Evolutionary conservation across 2,113 vertebrate species (phyloP).

Genomic region (Burhinus oedicnemus): DNA sequence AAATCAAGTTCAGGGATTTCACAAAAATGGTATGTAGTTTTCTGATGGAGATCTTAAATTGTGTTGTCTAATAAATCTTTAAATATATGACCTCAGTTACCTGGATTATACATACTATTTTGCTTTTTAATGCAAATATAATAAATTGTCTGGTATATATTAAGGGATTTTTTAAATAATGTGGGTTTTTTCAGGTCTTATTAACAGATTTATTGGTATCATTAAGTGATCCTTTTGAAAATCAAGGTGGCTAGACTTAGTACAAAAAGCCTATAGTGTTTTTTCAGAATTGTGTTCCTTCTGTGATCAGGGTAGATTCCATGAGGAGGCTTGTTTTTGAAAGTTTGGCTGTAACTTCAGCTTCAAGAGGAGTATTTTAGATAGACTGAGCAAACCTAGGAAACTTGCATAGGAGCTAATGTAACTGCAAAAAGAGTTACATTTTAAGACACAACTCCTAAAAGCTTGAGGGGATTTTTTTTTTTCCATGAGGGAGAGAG

Average conservation of each 20-base stretch:
- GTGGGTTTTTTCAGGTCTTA: not conserved
- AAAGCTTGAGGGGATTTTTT: not conserved
- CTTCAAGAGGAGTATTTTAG: not conserved
- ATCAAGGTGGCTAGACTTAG: not conserved
- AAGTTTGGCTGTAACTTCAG: not conserved
- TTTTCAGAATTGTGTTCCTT: not conserved
- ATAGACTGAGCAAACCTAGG: not conserved
- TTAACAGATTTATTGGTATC: not conserved
- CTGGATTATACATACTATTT: slow-evolving; percentile 1
- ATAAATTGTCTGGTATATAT: not conserved
- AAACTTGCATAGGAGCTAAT: not conserved
- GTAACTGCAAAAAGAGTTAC: not conserved
- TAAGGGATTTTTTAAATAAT: not conserved
- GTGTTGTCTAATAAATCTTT: not conserved
- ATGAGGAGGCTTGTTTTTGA: not conserved
- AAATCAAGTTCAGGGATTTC: slow-evolving; percentile 48
- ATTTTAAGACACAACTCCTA: not conserved
- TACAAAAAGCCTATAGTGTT: not conserved
- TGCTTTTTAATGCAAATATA: not conserved
- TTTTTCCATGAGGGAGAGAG: too few species aligned
- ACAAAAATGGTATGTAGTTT: slow-evolving; percentile 35
- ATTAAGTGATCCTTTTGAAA: not conserved
- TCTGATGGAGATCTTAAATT: not conserved
- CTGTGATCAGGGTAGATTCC: not conserved
- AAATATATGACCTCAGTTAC: not conserved